Percentiles rank a stretch among this genome's conserved stretches.
phyloP scores from a whole-genome alignment of 1,140 invertebrate species.

The Lordiphosa stackelbergi region DNA sequence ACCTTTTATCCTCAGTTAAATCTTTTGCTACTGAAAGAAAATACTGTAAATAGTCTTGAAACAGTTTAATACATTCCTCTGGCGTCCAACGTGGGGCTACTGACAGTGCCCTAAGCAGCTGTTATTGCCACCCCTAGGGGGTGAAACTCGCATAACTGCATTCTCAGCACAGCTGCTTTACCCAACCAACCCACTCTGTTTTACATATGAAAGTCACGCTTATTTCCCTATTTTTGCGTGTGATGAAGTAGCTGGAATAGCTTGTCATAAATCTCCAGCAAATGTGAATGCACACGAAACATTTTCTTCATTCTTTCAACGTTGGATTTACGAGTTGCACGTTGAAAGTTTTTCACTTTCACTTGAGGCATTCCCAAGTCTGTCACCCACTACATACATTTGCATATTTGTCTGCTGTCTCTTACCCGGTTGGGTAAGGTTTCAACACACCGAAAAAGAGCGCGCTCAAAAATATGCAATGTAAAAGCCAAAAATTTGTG shows the following conservation, averaged over 20 bases:
- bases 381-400: slow-evolving; percentile 64
- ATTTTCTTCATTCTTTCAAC: slow-evolving; percentile 49
- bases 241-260: slow-evolving; percentile 9
- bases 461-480: slow-evolving; percentile 38
- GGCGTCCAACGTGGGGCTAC: slow-evolving; percentile 10
- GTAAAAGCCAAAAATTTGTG: slow-evolving; percentile 66
- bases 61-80: neutral
- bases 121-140: neutral
- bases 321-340: slow-evolving; percentile 61
- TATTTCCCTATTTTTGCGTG: slow-evolving; percentile 5
- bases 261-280: slow-evolving; percentile 47
- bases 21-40: too few relatives aligned
- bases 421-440: slow-evolving; percentile 3
- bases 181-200: slow-evolving; percentile 4
- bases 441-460: slow-evolving; percentile 1
- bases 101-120: slow-evolving; percentile 1
- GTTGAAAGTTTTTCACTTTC: slow-evolving; percentile 68
- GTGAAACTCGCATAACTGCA: slow-evolving; percentile 5
- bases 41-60: too few relatives aligned
- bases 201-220: slow-evolving; percentile 8
- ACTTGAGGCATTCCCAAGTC: slow-evolving; percentile 60
- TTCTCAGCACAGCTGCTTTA: slow-evolving; percentile 8
- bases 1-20: too few relatives aligned
- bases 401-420: slow-evolving; percentile 63
- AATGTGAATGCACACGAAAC: slow-evolving; percentile 56